A percentile compares a stretch with the other conserved stretches of the same genome.
These are phyloP conservation scores for Cephalopholis sonnerati DNA, from an alignment of 2,113 vertebrate genomes.

Conservation along the genomic window DNA sequence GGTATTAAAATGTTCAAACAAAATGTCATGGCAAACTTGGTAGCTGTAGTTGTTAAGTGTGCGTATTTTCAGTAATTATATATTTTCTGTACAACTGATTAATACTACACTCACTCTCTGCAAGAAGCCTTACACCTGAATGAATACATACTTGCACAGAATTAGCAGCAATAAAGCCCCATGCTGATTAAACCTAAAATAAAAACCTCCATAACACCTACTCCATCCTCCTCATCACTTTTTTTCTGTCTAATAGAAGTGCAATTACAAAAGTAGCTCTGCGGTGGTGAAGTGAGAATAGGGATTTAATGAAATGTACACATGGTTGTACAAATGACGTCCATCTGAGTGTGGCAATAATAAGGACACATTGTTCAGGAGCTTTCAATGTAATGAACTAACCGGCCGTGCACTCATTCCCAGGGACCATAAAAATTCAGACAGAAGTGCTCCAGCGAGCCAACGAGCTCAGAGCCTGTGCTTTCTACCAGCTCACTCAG, in stretches of 20 bases:
- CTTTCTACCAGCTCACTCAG: slow-evolving; percentile 58
- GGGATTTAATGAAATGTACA: slow-evolving; percentile 74
- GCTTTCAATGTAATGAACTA: slow-evolving; percentile 73
- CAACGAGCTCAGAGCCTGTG: slow-evolving; percentile 47
- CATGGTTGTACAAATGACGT: slow-evolving; percentile 57
- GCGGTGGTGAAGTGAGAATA: slow-evolving; percentile 42
- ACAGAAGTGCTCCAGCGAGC: slow-evolving; percentile 41
- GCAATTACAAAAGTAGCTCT: slow-evolving; percentile 55
- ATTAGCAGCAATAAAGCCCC: not conserved
- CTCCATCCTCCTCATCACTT: slow-evolving; percentile 11
- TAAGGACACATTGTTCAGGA: slow-evolving; percentile 52
- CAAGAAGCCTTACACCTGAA: not conserved
- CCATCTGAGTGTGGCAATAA: slow-evolving; percentile 32
- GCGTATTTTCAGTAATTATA: not conserved
- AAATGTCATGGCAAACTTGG: not conserved
- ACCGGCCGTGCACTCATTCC: slow-evolving; percentile 57
- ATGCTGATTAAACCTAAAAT: not conserved
- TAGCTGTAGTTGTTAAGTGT: not conserved
- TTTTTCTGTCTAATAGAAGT: slow-evolving; percentile 44
- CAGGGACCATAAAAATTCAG: slow-evolving; percentile 57
- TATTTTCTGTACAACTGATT: slow-evolving; percentile 1
- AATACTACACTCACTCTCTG: not conserved
- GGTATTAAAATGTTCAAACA: not conserved
- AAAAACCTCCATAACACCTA: slow-evolving; percentile 18
- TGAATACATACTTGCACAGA: not conserved